phyloP scores from a whole-genome alignment of 2,113 vertebrate genomes.

The Cyprinus carpio region DNA sequence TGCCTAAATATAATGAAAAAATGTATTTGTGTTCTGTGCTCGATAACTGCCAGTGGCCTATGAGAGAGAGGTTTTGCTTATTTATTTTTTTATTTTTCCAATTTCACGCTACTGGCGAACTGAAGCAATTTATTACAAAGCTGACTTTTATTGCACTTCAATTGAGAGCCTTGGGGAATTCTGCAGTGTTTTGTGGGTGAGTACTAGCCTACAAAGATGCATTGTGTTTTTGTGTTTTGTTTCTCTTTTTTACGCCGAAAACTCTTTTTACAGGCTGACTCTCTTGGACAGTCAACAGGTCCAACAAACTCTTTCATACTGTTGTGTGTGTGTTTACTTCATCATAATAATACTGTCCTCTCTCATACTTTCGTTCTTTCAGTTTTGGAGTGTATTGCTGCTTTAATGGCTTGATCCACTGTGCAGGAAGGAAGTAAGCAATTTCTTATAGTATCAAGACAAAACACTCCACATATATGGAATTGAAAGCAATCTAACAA shows the following conservation, averaged over 20 bases:
- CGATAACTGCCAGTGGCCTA: constrained; percentile 38
- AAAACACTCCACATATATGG: too few relatives aligned
- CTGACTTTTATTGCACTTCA: constrained; percentile 58
- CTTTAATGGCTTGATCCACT: too few relatives aligned
- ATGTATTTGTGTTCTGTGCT: constrained; percentile 43
- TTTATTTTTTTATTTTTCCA: constrained; percentile 6
- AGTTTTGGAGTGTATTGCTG: too few relatives aligned
- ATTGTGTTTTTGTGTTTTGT: constrained; percentile 29
- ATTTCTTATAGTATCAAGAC: too few relatives aligned
- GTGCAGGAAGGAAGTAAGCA: too few relatives aligned
- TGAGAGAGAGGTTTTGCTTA: constrained; percentile 16
- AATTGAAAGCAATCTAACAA: too few relatives aligned
- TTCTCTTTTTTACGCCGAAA: background rate
- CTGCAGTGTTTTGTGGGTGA: constrained; percentile 48
- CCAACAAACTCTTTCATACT: background rate
- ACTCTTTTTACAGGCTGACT: background rate
- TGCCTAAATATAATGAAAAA: constrained; percentile 45
- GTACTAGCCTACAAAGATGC: constrained; percentile 44
- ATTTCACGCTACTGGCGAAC: constrained; percentile 48
- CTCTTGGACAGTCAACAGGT: constrained; percentile 3
- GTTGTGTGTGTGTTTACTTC: background rate
- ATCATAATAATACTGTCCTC: background rate
- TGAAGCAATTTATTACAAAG: constrained; percentile 58
- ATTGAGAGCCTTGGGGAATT: constrained; percentile 51
- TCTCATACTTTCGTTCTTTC: background rate